These are phyloP conservation scores for Fabriciana adippe DNA, from an alignment of 2,888 invertebrate species.

Conservation along the genomic window DNA sequence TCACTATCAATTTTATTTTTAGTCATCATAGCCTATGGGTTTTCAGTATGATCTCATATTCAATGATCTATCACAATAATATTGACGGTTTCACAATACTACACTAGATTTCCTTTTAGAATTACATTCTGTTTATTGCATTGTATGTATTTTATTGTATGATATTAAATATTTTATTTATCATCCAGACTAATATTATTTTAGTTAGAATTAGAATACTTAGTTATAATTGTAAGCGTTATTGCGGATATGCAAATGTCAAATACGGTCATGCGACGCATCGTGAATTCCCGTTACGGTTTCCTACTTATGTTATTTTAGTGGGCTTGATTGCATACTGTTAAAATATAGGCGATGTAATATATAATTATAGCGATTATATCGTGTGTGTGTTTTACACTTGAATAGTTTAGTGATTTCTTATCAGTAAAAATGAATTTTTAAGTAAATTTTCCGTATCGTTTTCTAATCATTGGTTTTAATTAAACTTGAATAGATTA, in stretches of 20 bases:
- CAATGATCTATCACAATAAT: conserved; percentile 13
- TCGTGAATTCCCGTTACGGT: background rate
- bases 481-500: background rate
- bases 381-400: background rate
- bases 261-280: conserved; percentile 1
- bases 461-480: background rate
- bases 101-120: conserved; percentile 7
- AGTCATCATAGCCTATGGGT: conserved; percentile 1
- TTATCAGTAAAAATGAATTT: too few species aligned
- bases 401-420: too few species aligned
- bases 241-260: conserved; percentile 1
- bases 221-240: background rate
- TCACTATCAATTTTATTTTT: background rate
- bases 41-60: conserved; percentile 26
- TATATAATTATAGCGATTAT: background rate
- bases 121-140: background rate
- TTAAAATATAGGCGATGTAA: background rate
- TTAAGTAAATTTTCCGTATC: background rate
- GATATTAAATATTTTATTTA: background rate
- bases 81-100: background rate
- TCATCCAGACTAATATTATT: background rate
- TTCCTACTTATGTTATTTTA: conserved; percentile 2
- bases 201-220: conserved; percentile 6
- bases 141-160: conserved; percentile 1
- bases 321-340: conserved; percentile 5